These are phyloP conservation scores for Aporophyla lueneburgensis DNA, from an alignment of 2,888 invertebrate genomes.

Conservation along the genomic window DNA sequence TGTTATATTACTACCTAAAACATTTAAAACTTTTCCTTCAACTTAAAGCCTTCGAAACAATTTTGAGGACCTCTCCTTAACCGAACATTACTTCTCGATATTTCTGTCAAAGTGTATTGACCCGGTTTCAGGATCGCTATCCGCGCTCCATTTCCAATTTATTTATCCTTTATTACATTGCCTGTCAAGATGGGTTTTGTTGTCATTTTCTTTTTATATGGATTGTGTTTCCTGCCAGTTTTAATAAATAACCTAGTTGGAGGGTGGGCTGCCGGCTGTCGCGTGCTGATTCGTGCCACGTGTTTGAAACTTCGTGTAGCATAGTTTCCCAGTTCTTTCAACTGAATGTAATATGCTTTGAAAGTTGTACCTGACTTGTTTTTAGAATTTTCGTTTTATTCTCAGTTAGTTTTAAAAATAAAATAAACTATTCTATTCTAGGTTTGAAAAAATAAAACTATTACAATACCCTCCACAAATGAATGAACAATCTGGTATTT, in stretches of 20 bases:
- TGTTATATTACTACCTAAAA: constrained; percentile 21
- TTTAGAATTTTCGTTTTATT: constrained; percentile 10
- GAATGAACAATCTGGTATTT: not conserved
- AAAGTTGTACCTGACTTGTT: constrained; percentile 19
- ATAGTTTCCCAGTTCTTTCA: constrained; percentile 30
- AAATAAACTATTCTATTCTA: not conserved
- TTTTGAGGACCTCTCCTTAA: constrained; percentile 31
- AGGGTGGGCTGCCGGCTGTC: not conserved
- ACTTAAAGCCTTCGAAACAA: constrained; percentile 35
- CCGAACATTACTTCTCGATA: constrained; percentile 34
- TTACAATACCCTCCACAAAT: not conserved
- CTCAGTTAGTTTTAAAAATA: not conserved
- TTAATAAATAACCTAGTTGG: constrained; percentile 23
- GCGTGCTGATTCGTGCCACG: constrained; percentile 28
- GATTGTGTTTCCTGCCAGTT: constrained; percentile 46
- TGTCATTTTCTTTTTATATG: constrained; percentile 54
- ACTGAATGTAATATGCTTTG: constrained; percentile 30
- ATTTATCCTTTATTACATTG: constrained; percentile 60
- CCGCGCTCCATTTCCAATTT: constrained; percentile 62
- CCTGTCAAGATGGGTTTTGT: constrained; percentile 61
- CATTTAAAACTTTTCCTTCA: constrained; percentile 24
- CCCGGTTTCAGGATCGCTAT: constrained; percentile 52
- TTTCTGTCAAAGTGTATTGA: constrained; percentile 60
- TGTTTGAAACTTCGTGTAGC: constrained; percentile 13
- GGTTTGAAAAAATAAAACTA: not conserved